A percentile compares a stretch with the other conserved stretches of the same genome.
phyloP scores from a whole-genome alignment of 92 coral and sea anemone species.

The Muricea muricata region DNA sequence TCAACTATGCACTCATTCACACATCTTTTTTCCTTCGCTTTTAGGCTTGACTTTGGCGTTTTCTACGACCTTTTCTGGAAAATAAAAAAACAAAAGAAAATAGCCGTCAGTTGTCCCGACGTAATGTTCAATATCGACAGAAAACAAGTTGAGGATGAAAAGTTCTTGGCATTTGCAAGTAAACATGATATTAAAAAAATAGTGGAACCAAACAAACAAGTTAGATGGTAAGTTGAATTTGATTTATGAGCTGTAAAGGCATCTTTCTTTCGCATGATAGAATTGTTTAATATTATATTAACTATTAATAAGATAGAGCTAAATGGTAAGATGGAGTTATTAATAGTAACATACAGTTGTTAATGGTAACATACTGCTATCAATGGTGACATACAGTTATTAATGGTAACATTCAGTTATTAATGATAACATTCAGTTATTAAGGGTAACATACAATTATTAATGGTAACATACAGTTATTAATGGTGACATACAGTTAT shows the following conservation, averaged over 20 bases:
- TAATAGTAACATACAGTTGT: no score
- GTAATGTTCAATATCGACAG: constrained; percentile 87
- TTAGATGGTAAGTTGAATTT: constrained; percentile 71
- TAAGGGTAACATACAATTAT: no score
- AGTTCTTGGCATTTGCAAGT: constrained; percentile 67
- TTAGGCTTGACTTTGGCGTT: constrained; percentile 79
- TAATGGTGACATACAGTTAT: no score
- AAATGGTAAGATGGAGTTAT: background rate
- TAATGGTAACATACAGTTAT: background rate
- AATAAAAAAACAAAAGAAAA: constrained; percentile 61
- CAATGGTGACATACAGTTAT: constrained; percentile 3
- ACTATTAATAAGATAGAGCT: no score
- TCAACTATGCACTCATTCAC: no score
- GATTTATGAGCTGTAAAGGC: no score
- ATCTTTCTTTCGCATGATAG: no score
- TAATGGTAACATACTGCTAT: constrained; percentile 73
- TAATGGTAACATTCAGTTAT: no score
- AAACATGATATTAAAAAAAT: constrained; percentile 87
- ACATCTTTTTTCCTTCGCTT: no score
- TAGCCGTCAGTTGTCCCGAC: constrained; percentile 94
- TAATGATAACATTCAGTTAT: background rate
- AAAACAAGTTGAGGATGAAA: constrained; percentile 58
- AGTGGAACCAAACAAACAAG: constrained; percentile 90
- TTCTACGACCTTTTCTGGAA: constrained; percentile 91
- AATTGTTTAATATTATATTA: background rate